Percentiles rank a stretch among this genome's conserved stretches.
Evolutionary conservation across 2,888 invertebrate species (phyloP).

Genomic region (Meteorus colon): DNA sequence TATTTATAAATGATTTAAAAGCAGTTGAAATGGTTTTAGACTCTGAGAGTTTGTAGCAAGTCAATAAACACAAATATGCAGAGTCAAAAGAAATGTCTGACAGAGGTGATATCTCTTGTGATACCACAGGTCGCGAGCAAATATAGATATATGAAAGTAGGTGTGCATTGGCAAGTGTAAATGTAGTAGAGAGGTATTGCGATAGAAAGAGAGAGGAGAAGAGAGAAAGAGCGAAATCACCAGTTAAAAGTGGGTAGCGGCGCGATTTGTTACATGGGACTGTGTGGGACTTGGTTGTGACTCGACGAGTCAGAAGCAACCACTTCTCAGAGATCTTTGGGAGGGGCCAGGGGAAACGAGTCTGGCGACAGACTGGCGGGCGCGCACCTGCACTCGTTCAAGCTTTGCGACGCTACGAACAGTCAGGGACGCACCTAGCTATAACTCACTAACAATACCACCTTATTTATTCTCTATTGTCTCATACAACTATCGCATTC

Average conservation of each 20-base stretch:
- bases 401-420: conserved; percentile 50
- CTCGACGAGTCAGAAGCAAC: conserved; percentile 39
- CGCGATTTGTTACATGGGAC: conserved; percentile 43
- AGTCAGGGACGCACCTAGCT: conserved; percentile 66
- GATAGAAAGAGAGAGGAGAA: neutral
- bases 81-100: too few species aligned
- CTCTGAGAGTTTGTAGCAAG: too few species aligned
- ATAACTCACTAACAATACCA: neutral
- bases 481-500: neutral
- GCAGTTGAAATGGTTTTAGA: too few species aligned
- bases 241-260: conserved; percentile 34
- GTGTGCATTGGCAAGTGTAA: neutral
- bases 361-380: conserved; percentile 72
- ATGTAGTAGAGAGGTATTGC: conserved; percentile 14
- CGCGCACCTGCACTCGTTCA: conserved; percentile 69
- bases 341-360: conserved; percentile 54
- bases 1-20: too few species aligned
- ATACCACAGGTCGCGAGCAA: neutral
- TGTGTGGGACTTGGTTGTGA: conserved; percentile 20
- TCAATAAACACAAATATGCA: too few species aligned
- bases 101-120: neutral
- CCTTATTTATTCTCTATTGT: neutral
- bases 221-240: neutral
- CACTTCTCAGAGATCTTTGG: conserved; percentile 48
- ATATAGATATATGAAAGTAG: neutral